These are phyloP conservation scores for Pissodes strobi DNA, from an alignment of 1,140 invertebrate genomes.

Conservation along the genomic window DNA sequence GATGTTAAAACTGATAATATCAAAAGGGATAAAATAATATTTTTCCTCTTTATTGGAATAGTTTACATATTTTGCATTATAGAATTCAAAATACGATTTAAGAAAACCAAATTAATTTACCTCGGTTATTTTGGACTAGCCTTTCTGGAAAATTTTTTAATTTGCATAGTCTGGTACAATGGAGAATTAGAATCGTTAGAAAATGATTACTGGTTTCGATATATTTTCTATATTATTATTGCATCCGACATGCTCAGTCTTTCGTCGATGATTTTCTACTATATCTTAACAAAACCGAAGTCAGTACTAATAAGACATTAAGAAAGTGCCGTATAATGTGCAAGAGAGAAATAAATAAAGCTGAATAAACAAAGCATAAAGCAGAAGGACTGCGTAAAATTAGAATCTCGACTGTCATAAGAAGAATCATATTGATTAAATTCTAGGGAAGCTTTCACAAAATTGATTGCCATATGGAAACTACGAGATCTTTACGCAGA, in stretches of 20 bases:
- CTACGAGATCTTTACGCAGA: no score
- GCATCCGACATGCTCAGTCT: constrained; percentile 45
- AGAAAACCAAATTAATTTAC: constrained; percentile 68
- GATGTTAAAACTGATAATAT: constrained; percentile 49
- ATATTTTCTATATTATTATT: constrained; percentile 60
- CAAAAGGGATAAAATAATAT: constrained; percentile 54
- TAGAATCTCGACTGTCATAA: no score
- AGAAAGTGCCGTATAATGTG: no score
- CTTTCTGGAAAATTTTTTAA: constrained; percentile 66
- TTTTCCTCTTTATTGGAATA: constrained; percentile 68
- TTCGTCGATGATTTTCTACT: constrained; percentile 49
- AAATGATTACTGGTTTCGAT: constrained; percentile 64
- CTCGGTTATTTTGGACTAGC: constrained; percentile 67
- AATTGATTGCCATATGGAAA: no score
- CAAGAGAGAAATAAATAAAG: no score
- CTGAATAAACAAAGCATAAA: no score
- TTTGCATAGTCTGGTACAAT: constrained; percentile 68
- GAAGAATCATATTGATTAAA: no score
- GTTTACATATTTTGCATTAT: constrained; percentile 74
- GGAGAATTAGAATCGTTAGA: constrained; percentile 60
- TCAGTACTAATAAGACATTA: no score
- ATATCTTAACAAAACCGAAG: no score
- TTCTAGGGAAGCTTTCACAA: no score
- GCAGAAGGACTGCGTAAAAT: no score
- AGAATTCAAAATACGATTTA: constrained; percentile 76